These are phyloP conservation scores for Drosophila takahashii DNA, from an alignment of 1,140 invertebrate genomes.

Conservation along the genomic window DNA sequence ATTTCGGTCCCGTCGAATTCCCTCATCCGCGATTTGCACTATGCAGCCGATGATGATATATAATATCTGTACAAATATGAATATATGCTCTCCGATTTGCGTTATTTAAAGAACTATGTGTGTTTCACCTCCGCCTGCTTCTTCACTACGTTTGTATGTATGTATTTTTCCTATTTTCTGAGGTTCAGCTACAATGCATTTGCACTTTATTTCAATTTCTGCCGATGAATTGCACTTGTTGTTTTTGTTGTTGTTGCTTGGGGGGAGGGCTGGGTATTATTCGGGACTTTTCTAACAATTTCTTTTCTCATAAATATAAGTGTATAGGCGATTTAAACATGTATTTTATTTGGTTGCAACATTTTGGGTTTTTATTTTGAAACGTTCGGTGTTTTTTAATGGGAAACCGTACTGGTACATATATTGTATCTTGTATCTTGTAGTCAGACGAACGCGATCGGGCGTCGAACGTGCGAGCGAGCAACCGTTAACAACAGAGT, in stretches of 20 bases:
- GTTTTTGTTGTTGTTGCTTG: conserved; percentile 38
- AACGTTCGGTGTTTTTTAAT: conserved; percentile 28
- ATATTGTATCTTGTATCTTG: conserved; percentile 43
- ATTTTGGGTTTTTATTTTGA: conserved; percentile 18
- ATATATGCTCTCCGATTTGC: conserved; percentile 42
- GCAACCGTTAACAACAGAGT: conserved; percentile 80
- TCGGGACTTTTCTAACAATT: conserved; percentile 51
- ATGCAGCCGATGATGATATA: conserved; percentile 24
- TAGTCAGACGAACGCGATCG: conserved; percentile 56
- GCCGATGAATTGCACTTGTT: conserved; percentile 75
- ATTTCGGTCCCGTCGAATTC: not conserved
- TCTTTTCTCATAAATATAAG: conserved; percentile 44
- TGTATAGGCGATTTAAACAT: conserved; percentile 24
- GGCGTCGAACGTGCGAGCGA: conserved; percentile 38
- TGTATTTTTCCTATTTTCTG: conserved; percentile 23
- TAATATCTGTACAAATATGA: conserved; percentile 55
- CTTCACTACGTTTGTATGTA: conserved; percentile 15
- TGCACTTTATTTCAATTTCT: conserved; percentile 66
- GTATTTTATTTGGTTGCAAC: conserved; percentile 40
- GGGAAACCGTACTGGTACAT: conserved; percentile 46
- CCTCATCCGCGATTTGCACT: conserved; percentile 30
- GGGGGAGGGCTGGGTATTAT: conserved; percentile 13
- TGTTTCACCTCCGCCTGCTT: conserved; percentile 9
- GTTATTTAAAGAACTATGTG: conserved; percentile 40
- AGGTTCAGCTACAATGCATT: conserved; percentile 74